phyloP scores from a whole-genome alignment of 2,888 invertebrate species.

The Perizoma flavofasciatum region DNA sequence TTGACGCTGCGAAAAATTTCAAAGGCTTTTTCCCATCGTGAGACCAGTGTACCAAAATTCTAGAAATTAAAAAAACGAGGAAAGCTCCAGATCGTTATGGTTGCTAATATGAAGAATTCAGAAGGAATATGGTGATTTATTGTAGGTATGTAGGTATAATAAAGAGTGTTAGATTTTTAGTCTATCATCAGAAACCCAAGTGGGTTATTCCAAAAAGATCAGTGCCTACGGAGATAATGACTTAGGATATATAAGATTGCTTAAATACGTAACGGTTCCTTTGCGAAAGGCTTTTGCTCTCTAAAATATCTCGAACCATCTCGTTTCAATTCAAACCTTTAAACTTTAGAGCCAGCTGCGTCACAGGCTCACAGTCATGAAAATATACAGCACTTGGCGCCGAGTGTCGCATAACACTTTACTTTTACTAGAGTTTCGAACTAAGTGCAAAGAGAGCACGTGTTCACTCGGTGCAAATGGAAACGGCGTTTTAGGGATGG shows the following conservation, averaged over 20 bases:
- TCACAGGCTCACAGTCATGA: conserved; percentile 36
- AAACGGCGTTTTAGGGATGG: conserved; percentile 63
- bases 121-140: too few relatives aligned
- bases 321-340: conserved; percentile 53
- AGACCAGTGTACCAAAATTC: too few relatives aligned
- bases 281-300: neutral
- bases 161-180: too few relatives aligned
- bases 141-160: too few relatives aligned
- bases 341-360: conserved; percentile 51
- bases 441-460: conserved; percentile 74
- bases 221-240: too few relatives aligned
- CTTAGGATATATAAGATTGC: neutral
- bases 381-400: conserved; percentile 33
- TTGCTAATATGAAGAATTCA: too few relatives aligned
- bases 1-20: too few relatives aligned
- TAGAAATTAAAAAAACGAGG: too few relatives aligned
- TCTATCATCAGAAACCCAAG: too few relatives aligned
- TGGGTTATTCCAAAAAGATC: neutral
- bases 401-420: conserved; percentile 59
- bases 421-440: conserved; percentile 68
- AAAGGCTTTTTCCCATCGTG: too few relatives aligned
- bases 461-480: conserved; percentile 65
- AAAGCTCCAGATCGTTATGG: too few relatives aligned
- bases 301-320: conserved; percentile 35
- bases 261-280: too few relatives aligned